Conservation (phyloP, 2,888 invertebrate species). For the Acrobasis suavella region DNA sequence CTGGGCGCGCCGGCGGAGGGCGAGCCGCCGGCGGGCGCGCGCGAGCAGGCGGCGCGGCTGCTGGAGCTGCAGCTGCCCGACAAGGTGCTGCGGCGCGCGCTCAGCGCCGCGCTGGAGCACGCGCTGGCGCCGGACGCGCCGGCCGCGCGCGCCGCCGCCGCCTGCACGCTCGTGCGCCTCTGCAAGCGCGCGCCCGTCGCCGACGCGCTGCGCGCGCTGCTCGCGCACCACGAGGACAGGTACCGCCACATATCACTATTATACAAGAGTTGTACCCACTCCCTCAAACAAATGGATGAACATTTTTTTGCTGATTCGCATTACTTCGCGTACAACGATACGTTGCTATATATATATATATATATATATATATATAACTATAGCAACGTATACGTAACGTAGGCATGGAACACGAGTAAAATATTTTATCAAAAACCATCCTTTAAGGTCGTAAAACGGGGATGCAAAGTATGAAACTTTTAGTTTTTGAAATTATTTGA, state of each 20-base stretch:
- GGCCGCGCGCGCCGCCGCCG: slow-evolving; percentile 25
- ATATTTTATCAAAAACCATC: too few species aligned
- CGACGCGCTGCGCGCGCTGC: slow-evolving; percentile 43
- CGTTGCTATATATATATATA: too few species aligned
- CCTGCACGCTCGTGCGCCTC: slow-evolving; percentile 27
- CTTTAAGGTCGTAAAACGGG: too few species aligned
- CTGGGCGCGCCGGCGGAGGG: slow-evolving; percentile 31
- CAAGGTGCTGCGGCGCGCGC: slow-evolving; percentile 64
- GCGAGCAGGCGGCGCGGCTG: slow-evolving; percentile 36
- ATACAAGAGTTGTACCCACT: too few species aligned
- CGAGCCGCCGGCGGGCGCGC: slow-evolving; percentile 26
- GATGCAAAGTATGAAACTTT: too few species aligned
- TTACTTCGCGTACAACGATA: too few species aligned
- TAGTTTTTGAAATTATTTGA: too few species aligned
- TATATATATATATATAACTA: too few species aligned
- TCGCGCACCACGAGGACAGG: slow-evolving; percentile 46
- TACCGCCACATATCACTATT: slow-evolving; percentile 55
- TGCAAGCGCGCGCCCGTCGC: slow-evolving; percentile 30
- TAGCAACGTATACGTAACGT: too few species aligned
- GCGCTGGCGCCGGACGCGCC: slow-evolving; percentile 44
- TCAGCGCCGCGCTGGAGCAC: slow-evolving; percentile 58
- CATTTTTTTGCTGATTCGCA: too few species aligned
- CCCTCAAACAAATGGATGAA: too few species aligned
- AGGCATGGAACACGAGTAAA: too few species aligned
- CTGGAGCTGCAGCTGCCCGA: slow-evolving; percentile 61